A percentile compares a stretch with the other conserved stretches of the same genome.
These are phyloP conservation scores for Sinocyclocheilus anophthalmus DNA, from an alignment of 2,113 vertebrate species.

Conservation along the genomic window DNA sequence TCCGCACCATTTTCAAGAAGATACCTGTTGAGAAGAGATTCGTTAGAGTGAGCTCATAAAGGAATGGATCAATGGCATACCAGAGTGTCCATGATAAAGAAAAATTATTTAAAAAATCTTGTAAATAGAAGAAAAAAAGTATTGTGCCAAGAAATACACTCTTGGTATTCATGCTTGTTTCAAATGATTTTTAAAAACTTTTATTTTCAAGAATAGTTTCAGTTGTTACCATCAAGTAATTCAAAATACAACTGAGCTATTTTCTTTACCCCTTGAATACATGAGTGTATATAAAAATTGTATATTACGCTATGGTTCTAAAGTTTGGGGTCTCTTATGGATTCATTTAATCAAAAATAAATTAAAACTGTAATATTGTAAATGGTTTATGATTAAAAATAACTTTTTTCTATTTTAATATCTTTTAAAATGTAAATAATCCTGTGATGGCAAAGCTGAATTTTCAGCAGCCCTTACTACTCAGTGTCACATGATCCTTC, in stretches of 20 bases:
- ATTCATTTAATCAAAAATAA: background rate
- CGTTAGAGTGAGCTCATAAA: background rate
- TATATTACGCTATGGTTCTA: background rate
- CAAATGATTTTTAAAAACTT: background rate
- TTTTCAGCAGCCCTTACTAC: no score
- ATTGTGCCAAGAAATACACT: background rate
- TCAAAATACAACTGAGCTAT: no score
- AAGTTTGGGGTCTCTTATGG: background rate
- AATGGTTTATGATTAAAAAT: no score
- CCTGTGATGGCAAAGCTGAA: background rate
- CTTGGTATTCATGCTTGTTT: background rate
- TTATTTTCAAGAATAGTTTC: background rate
- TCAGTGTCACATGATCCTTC: no score
- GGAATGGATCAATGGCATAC: background rate
- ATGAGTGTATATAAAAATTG: background rate
- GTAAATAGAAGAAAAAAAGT: background rate
- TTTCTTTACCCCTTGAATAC: background rate
- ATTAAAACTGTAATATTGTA: background rate
- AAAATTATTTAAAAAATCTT: background rate
- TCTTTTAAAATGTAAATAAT: background rate
- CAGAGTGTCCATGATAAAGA: background rate
- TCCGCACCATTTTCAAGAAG: constrained; percentile 89
- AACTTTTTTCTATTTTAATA: background rate
- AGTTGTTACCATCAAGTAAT: background rate
- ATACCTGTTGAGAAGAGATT: constrained; percentile 69